Percentiles rank a stretch among this genome's conserved stretches.
These are phyloP conservation scores for Strigamia maritima DNA, from an alignment of 2,888 invertebrate genomes.

Conservation along the genomic window DNA sequence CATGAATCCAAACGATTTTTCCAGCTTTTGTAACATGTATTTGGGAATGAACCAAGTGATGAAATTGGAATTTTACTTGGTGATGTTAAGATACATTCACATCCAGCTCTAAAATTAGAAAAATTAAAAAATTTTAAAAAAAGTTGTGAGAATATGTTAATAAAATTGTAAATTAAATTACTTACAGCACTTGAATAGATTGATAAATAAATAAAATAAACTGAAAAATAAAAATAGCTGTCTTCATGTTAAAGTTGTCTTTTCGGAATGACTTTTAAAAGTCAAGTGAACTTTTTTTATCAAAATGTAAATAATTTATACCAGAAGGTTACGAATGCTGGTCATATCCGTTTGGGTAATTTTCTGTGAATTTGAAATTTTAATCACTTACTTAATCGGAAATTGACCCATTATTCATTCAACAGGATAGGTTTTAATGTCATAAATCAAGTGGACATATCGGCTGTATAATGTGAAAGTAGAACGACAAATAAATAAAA, in stretches of 20 bases:
- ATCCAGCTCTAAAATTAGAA: background rate
- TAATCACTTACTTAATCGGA: background rate
- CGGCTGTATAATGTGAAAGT: too few relatives aligned
- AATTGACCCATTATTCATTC: background rate
- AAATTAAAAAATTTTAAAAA: too few relatives aligned
- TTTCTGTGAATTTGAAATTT: background rate
- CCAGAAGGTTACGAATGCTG: background rate
- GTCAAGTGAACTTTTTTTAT: background rate
- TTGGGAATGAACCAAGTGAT: background rate
- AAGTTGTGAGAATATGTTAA: too few relatives aligned
- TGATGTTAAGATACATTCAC: background rate
- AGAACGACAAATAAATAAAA: too few relatives aligned
- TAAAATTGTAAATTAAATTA: too few relatives aligned
- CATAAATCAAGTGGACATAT: too few relatives aligned
- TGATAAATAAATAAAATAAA: too few relatives aligned
- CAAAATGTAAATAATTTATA: too few relatives aligned
- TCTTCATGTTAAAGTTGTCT: too few relatives aligned
- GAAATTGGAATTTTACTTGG: background rate
- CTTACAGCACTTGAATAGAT: too few relatives aligned
- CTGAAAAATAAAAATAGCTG: too few relatives aligned
- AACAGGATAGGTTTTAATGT: background rate
- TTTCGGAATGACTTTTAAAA: background rate
- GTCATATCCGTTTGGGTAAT: background rate
- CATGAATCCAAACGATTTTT: background rate
- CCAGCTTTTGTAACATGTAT: background rate